A percentile compares a stretch with the other conserved stretches of the same genome.
phyloP scores from a whole-genome alignment of 2,113 vertebrate species.

The Melanerpes aurifrons region DNA sequence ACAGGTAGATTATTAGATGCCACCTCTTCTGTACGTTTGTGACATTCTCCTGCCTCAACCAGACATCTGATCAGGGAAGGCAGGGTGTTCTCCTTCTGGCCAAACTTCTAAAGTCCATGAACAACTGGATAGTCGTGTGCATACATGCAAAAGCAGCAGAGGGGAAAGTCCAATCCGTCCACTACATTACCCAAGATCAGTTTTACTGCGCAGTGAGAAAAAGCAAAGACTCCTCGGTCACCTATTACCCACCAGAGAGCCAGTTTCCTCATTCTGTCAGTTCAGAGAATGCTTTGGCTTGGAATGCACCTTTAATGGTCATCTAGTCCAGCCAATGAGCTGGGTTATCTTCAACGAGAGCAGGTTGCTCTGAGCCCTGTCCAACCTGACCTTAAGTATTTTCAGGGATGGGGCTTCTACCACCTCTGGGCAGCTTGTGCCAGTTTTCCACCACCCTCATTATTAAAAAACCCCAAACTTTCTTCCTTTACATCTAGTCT shows the following conservation, averaged over 20 bases:
- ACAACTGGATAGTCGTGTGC: background rate
- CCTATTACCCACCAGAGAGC: too few species aligned
- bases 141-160: background rate
- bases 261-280: background rate
- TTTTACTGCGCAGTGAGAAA: background rate
- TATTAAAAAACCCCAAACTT: too few species aligned
- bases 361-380: too few species aligned
- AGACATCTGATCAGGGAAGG: background rate
- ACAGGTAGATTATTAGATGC: background rate
- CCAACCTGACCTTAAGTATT: too few species aligned
- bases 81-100: background rate
- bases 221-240: background rate
- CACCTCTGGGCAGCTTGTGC: too few species aligned
- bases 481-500: too few species aligned
- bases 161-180: background rate
- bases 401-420: too few species aligned
- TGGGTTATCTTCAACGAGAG: too few species aligned
- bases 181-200: background rate
- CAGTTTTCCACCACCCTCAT: too few species aligned
- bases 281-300: too few species aligned
- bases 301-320: too few species aligned
- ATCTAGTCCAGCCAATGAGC: too few species aligned
- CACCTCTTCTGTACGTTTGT: background rate
- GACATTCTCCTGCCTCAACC: background rate
- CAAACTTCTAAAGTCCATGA: background rate